These are phyloP conservation scores for Corapipo altera DNA, from an alignment of 2,113 vertebrate species.

Conservation along the genomic window DNA sequence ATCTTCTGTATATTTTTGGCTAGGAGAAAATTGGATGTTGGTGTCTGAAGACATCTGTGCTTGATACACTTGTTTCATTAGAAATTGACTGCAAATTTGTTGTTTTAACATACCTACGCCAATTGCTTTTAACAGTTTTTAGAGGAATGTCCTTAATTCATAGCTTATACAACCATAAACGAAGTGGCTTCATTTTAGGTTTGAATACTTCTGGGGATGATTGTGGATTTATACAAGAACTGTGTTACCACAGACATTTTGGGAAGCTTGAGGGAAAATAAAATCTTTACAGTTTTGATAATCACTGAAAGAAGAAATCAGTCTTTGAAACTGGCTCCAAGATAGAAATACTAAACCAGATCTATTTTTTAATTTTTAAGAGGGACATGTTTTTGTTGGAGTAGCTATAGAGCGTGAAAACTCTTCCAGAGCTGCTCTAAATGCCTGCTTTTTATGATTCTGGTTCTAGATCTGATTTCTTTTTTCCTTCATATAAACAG, in stretches of 20 bases:
- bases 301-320: not conserved
- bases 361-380: not conserved
- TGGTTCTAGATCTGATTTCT: not conserved
- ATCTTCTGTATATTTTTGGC: slow-evolving; percentile 47
- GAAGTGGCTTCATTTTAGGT: slow-evolving; percentile 1
- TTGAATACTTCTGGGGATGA: slow-evolving; percentile 1
- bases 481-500: not conserved
- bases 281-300: slow-evolving; percentile 16
- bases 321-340: not conserved
- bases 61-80: slow-evolving; percentile 21
- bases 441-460: not conserved
- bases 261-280: not conserved
- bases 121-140: slow-evolving; percentile 20
- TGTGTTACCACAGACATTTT: slow-evolving; percentile 4
- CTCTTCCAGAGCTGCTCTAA: slow-evolving; percentile 1
- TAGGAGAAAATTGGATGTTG: slow-evolving; percentile 32
- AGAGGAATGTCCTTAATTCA: not conserved
- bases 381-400: slow-evolving; percentile 32
- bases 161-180: not conserved
- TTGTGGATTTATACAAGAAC: slow-evolving; percentile 9
- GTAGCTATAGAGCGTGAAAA: not conserved
- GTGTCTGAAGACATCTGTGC: slow-evolving; percentile 43
- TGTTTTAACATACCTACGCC: slow-evolving; percentile 19
- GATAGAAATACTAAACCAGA: not conserved
- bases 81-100: not conserved